These are phyloP conservation scores for Elaphurus davidianus DNA, from an alignment of 2,113 vertebrate genomes.

Conservation along the genomic window DNA sequence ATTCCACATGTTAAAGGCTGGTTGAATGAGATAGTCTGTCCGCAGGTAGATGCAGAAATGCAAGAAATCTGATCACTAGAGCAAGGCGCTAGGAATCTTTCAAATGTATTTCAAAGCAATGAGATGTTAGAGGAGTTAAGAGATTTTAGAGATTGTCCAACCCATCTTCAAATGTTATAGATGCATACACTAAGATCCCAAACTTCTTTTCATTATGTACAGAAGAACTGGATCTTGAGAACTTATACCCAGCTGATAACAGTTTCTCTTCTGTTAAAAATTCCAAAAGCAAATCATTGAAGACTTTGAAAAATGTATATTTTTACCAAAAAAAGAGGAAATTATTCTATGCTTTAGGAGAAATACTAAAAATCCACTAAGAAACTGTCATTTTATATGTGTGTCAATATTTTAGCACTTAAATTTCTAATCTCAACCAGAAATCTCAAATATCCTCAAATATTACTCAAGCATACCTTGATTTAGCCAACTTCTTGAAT, in stretches of 20 bases:
- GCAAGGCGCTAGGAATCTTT: background rate
- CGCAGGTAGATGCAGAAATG: background rate
- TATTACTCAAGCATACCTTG: background rate
- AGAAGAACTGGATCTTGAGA: background rate
- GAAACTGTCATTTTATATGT: background rate
- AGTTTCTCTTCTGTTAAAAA: background rate
- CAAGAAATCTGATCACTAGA: background rate
- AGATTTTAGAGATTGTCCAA: background rate
- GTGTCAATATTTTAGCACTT: background rate
- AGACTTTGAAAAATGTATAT: background rate
- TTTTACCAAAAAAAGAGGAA: background rate
- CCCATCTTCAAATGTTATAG: background rate
- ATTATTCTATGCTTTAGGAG: background rate
- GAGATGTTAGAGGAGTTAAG: background rate
- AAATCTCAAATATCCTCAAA: slow-evolving; percentile 9
- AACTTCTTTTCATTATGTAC: background rate
- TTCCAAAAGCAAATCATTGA: background rate
- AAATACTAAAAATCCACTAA: background rate
- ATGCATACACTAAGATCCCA: background rate
- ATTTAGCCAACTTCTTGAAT: background rate
- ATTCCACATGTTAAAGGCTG: background rate
- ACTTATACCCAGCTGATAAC: background rate
- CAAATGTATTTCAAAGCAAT: background rate
- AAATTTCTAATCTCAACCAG: background rate
- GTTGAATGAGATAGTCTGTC: background rate